Conservation (phyloP, 2,113 vertebrate genomes). For the Parotia lawesii region DNA sequence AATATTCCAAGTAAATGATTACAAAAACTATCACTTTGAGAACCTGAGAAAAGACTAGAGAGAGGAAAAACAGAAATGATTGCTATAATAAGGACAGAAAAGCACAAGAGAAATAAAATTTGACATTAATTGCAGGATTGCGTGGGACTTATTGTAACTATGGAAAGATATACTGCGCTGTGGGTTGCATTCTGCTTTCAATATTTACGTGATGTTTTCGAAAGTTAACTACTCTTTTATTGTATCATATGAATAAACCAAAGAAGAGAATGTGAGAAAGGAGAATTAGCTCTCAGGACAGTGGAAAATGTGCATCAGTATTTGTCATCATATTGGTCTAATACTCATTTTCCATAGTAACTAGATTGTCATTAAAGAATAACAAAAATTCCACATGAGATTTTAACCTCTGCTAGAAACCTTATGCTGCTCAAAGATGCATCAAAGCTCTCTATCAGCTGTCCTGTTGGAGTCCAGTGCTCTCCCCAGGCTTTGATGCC, state of each 20-base stretch:
- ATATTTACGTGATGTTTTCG: not conserved
- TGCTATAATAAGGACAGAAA: conserved; percentile 22
- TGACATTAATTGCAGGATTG: conserved; percentile 53
- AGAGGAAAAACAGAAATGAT: not conserved
- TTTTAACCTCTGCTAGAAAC: not conserved
- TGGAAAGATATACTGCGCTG: conserved; percentile 36
- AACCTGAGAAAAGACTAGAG: not conserved
- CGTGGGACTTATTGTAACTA: conserved; percentile 1
- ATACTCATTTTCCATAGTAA: conserved; percentile 16
- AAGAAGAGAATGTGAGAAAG: conserved; percentile 11
- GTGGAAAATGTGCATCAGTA: conserved; percentile 12
- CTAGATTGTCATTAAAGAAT: not conserved
- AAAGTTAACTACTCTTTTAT: conserved; percentile 12
- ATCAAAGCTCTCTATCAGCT: not conserved
- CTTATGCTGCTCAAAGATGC: not conserved
- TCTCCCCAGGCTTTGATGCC: not conserved
- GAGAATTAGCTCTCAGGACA: not conserved
- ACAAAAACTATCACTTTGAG: not conserved
- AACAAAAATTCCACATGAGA: not conserved
- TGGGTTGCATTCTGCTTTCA: conserved; percentile 23
- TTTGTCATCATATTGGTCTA: conserved; percentile 1
- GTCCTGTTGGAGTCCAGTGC: rapidly evolving
- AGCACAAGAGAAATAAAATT: conserved; percentile 37
- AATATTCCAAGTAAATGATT: not conserved
- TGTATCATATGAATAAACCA: not conserved